Evolutionary conservation across 2,797 vertebrate species (phyloP).

Genomic region (Carduelis carduelis): DNA sequence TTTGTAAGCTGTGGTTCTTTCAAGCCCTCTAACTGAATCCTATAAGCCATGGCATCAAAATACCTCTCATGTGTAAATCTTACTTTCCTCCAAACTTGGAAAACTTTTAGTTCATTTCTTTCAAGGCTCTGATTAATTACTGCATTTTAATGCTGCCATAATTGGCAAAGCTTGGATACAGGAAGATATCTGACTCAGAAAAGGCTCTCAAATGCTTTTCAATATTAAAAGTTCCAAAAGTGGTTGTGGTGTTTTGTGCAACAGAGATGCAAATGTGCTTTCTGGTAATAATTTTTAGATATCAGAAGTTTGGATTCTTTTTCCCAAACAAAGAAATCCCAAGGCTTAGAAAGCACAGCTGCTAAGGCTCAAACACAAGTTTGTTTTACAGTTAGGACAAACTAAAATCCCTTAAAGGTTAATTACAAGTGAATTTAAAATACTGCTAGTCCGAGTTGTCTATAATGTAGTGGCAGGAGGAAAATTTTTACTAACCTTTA

Average conservation of each 20-base stretch:
- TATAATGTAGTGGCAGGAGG: background rate
- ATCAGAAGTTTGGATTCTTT: conserved; percentile 24
- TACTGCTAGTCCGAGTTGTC: background rate
- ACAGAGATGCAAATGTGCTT: background rate
- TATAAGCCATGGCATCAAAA: background rate
- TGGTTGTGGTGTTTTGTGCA: background rate
- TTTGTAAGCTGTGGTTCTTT: background rate
- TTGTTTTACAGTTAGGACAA: background rate
- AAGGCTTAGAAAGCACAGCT: background rate
- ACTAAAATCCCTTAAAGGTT: conserved; percentile 23
- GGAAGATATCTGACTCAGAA: background rate
- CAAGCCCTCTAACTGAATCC: background rate
- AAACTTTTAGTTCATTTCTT: background rate
- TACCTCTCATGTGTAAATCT: background rate
- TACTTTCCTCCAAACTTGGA: background rate
- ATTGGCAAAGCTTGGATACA: background rate
- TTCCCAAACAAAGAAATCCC: background rate
- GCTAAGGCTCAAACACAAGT: background rate
- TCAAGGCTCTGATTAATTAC: background rate
- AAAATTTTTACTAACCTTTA: background rate
- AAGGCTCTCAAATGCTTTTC: background rate
- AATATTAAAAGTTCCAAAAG: background rate
- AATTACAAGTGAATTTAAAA: conserved; percentile 33
- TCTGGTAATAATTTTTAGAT: background rate
- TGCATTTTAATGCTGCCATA: background rate